Percentiles rank a stretch among this genome's conserved stretches.
Evolutionary conservation across 53 echinoderm and acorn worm species (phyloP).

Genomic region (Zoroaster sp.): DNA sequence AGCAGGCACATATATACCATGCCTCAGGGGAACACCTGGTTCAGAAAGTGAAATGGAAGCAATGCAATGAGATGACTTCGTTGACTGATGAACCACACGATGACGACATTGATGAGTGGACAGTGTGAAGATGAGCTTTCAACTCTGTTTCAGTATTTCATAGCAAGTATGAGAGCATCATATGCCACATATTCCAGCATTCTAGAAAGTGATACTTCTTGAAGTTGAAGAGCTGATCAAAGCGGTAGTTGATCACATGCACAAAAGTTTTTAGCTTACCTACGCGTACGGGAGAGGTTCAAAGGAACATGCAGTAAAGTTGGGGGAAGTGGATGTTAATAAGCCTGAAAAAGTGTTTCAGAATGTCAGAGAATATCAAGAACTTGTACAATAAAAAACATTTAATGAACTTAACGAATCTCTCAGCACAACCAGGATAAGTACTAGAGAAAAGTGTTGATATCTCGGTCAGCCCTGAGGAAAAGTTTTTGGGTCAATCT

Average conservation of each 20-base stretch:
- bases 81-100: not conserved
- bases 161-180: slow-evolving; percentile 42
- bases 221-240: not conserved
- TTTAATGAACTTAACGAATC: no score
- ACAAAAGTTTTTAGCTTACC: not conserved
- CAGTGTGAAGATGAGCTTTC: slow-evolving; percentile 22
- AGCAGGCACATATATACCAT: slow-evolving; percentile 3
- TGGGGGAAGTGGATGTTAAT: not conserved
- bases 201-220: slow-evolving; percentile 15
- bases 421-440: slow-evolving; percentile 55
- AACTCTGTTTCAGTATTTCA: slow-evolving; percentile 25
- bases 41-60: not conserved
- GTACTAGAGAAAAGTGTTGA: slow-evolving; percentile 55
- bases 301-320: not conserved
- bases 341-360: slow-evolving; percentile 7
- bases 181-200: slow-evolving; percentile 13
- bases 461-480: slow-evolving; percentile 28
- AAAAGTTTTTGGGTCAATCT: slow-evolving; percentile 44
- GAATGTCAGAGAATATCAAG: not conserved
- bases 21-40: not conserved
- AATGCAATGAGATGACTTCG: not conserved
- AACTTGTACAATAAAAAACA: slow-evolving; percentile 5
- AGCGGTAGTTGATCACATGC: not conserved
- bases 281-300: not conserved
- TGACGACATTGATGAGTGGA: slow-evolving; percentile 9